Evolutionary conservation across 2,888 invertebrate genomes (phyloP).

Genomic region (Tenthredo notha): DNA sequence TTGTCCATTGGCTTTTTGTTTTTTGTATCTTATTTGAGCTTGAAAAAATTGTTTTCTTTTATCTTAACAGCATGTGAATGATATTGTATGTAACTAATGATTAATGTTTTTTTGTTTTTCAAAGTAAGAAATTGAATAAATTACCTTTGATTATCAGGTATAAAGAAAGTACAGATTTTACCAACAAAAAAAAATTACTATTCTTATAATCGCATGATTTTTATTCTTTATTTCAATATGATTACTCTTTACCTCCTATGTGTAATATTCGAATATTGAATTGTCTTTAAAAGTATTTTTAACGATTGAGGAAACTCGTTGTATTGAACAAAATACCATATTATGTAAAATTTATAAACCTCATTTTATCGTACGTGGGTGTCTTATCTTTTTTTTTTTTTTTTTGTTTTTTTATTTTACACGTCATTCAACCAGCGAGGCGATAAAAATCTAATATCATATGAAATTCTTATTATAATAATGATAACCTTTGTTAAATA

Average conservation of each 20-base stretch:
- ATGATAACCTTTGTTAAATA: background rate
- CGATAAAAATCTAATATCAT: conserved; percentile 1
- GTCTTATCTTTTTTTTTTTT: background rate
- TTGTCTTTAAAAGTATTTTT: conserved; percentile 3
- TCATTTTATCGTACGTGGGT: background rate
- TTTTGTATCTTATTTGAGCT: background rate
- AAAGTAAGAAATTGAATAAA: background rate
- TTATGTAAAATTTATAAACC: conserved; percentile 4
- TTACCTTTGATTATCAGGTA: background rate
- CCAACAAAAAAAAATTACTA: background rate
- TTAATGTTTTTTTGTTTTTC: background rate
- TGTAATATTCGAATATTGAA: background rate
- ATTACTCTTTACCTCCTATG: background rate
- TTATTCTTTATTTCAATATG: conserved; percentile 29
- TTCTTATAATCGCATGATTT: conserved; percentile 8
- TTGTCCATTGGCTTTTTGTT: background rate
- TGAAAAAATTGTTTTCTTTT: conserved; percentile 15
- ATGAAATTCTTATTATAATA: background rate
- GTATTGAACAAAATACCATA: background rate
- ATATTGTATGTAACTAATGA: background rate
- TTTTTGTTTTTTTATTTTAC: background rate
- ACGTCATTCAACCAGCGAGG: background rate
- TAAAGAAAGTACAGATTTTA: background rate
- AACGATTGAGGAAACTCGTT: background rate
- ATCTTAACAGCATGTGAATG: conserved; percentile 19